Evolutionary conservation across 2,797 vertebrate species (phyloP).

Genomic region (Neomorphus geoffroyi): DNA sequence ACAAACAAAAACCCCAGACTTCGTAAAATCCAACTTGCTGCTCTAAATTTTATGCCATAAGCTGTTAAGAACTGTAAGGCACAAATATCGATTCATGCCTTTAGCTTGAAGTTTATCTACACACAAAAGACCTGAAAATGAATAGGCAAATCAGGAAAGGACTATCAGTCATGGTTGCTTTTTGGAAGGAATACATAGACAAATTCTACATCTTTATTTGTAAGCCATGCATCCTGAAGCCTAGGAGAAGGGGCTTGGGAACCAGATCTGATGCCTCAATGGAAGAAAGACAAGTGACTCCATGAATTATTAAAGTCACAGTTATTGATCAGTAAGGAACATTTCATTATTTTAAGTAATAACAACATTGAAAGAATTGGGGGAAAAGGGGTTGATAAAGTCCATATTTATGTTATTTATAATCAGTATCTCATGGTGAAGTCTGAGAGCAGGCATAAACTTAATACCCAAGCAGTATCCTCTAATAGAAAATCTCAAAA

Average conservation of each 20-base stretch:
- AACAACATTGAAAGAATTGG: background rate
- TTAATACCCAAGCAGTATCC: background rate
- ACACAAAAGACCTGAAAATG: background rate
- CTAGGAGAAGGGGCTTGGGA: background rate
- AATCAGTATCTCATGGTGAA: background rate
- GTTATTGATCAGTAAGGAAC: background rate
- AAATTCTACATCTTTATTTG: background rate
- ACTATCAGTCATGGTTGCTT: fast-evolving
- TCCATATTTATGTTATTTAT: background rate
- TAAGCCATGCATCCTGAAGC: background rate
- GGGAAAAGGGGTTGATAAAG: background rate
- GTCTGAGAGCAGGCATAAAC: background rate
- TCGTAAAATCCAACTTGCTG: background rate
- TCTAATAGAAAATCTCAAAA: background rate
- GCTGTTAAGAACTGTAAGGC: background rate
- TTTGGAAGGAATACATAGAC: background rate
- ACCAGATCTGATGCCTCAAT: background rate
- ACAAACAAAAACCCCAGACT: background rate
- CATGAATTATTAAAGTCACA: background rate
- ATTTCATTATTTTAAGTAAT: background rate
- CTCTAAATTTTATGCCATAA: background rate
- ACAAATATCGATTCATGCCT: background rate
- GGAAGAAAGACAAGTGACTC: background rate
- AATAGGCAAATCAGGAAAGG: background rate
- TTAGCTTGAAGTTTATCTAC: background rate